Base-by-base conservation (phyloP, 2,113 vertebrate genomes). In the Penelope pileata region DNA sequence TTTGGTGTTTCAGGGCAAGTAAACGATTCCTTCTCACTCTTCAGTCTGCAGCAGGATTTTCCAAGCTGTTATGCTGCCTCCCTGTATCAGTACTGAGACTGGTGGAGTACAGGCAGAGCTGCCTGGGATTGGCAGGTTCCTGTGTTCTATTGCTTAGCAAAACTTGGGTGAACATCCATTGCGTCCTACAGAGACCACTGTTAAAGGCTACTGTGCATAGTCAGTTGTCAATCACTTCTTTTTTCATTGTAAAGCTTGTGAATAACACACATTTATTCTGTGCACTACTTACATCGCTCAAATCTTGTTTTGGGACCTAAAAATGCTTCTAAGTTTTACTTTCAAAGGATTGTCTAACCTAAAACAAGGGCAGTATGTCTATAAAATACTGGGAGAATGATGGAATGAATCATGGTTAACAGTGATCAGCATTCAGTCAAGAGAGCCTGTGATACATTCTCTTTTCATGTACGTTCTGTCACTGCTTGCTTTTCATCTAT, bases 401-500 rank as follows among this genome's bases (percentile, higher is more conserved):
- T 60, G 42, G 43, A 72, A 29, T 36, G 30, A 81, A 26, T 60
- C 67, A 40, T 58, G 16, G 6, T 47, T 95, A 93, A 42, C 30
- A 48, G 16, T 51, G 38, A 90, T 63, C 40, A 48, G 11, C 0
- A 4, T 76, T 87, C 34, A 86, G 0, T 16, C 17, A 12, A 59
- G 32, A 80, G 29, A 21, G 42, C 19, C 10, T 72, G 26, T 45
- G 56, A 72, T 56, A 15, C 40, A 12, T 73, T 87, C 4, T 73
- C 18, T 86, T 86, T 83, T 77, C 75, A 79, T 21, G 27, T 74
- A 19, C 43, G 54, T 67, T 5, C 36, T 86, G 56, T 91, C 63
- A 54, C 9, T 80, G 36, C 27, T 78, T 96, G 58, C 40, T 86
- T 86, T 95, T 91, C 22, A 48, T 96, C 83, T 95, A 3, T 75